Base-by-base conservation (phyloP, 1,140 invertebrate genomes). In the Yoshiicerus persimilis region DNA sequence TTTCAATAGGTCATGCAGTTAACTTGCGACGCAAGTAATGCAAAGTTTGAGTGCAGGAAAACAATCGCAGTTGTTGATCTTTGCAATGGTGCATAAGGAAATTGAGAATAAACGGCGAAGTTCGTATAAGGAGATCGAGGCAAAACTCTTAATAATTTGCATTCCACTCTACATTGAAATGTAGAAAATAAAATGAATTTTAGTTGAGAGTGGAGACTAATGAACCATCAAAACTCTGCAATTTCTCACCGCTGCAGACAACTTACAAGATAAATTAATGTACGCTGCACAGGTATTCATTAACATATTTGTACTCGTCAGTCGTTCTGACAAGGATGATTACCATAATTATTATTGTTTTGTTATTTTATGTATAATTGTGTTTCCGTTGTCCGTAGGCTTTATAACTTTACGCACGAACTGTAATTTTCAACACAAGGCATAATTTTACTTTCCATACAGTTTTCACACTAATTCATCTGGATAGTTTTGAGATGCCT, bases 241-340 rank as follows among this genome's bases (percentile, higher is more conserved):
- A 86, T 86, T 86, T 70, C 85, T 86, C 85, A 86, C 85, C 30
- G 85, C 66, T 56, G 25, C 30, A 36, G 34, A 66, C 85, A 86
- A 64, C 75, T 80, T 38, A 80, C 75, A 80, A 80, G 75, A 80
- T 70, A 86, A 86, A 86, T 86, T 66, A 86, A 66, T 56, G 84
- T 64, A 25, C n/a, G 16, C 27, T 83, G 38, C 83, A 84, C 83
- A 70, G 56, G 85, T 66, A 64, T 66, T 86, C 85, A 86, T 86
- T 86, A 86, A 56, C 85, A 86, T 86, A 86, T 86, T 86, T 86
- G 64, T 86, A 64, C 85, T 86, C 85, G 47, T 86, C 85, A 34
- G 47, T 85, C 30, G 47, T 16, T 30, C 85, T 84, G 83, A 84
- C 83, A 84, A 84, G 83, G 9, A 56, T 84, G 83, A 84, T 84